phyloP scores from a whole-genome alignment of 2,888 invertebrate genomes.

The Philereme transversata region DNA sequence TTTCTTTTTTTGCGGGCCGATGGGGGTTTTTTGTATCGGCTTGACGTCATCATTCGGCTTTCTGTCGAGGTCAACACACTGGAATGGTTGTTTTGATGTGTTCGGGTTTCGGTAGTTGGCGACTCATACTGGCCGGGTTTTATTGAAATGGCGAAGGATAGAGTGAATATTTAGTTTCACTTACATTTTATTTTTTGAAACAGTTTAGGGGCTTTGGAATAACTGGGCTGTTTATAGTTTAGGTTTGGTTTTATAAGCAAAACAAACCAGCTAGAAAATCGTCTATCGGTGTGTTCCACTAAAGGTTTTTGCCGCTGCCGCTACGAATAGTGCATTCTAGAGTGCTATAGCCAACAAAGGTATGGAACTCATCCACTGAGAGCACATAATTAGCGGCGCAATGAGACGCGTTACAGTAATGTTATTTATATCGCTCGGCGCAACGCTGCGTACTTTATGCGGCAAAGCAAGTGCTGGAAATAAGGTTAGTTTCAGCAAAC shows the following conservation, averaged over 20 bases:
- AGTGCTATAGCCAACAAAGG: too few relatives aligned
- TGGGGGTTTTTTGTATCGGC: constrained; percentile 44
- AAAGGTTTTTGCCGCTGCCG: too few relatives aligned
- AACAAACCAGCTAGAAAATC: too few relatives aligned
- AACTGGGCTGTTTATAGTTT: constrained; percentile 33
- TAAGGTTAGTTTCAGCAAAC: too few relatives aligned
- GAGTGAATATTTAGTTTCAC: constrained; percentile 37
- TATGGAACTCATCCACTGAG: too few relatives aligned
- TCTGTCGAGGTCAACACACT: constrained; percentile 29
- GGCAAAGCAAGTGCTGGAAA: too few relatives aligned
- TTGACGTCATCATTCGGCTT: constrained; percentile 44
- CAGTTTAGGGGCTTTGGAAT: constrained; percentile 33
- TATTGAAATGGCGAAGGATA: constrained; percentile 34
- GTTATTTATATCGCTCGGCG: too few relatives aligned
- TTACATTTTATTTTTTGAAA: constrained; percentile 36
- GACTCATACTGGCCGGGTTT: constrained; percentile 14
- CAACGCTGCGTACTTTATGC: too few relatives aligned
- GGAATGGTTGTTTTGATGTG: constrained; percentile 30
- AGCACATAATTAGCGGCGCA: too few relatives aligned
- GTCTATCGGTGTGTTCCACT: too few relatives aligned
- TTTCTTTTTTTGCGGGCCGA: constrained; percentile 45
- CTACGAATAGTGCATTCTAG: too few relatives aligned
- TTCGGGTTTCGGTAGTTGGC: constrained; percentile 15
- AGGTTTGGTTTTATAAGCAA: constrained; percentile 8
- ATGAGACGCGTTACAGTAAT: too few relatives aligned